Conservation (phyloP, 1,140 invertebrate species). For the Drosophila orena region DNA sequence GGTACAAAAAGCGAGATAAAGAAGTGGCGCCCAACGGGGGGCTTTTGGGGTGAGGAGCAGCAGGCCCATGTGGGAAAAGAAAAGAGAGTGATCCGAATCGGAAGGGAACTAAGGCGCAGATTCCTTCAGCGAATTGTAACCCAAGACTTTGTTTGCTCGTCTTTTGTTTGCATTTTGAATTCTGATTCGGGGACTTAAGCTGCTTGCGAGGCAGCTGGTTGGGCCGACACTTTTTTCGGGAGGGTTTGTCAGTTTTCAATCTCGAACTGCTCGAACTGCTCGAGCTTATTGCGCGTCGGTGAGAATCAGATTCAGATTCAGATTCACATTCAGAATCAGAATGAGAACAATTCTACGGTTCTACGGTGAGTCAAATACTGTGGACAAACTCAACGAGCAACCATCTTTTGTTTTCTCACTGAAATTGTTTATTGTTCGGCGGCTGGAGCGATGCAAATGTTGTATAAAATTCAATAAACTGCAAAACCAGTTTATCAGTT, state of each 20-base stretch:
- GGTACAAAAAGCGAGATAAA: slow-evolving; percentile 20
- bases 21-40: slow-evolving; percentile 14
- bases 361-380: slow-evolving; percentile 70
- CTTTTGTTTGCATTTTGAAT: slow-evolving; percentile 21
- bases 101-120: slow-evolving; percentile 22
- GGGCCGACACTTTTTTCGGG: slow-evolving; percentile 4
- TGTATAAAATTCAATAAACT: slow-evolving; percentile 74
- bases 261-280: neutral
- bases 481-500: slow-evolving; percentile 74
- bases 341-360: slow-evolving; percentile 39
- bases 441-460: slow-evolving; percentile 62
- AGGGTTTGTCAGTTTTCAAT: slow-evolving; percentile 6
- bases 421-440: slow-evolving; percentile 65
- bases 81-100: slow-evolving; percentile 6
- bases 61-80: neutral
- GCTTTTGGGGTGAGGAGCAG: neutral
- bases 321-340: slow-evolving; percentile 14
- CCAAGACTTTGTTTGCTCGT: slow-evolving; percentile 8
- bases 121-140: slow-evolving; percentile 16
- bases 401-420: slow-evolving; percentile 65
- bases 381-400: slow-evolving; percentile 48
- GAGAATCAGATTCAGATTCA: slow-evolving; percentile 8
- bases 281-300: slow-evolving; percentile 6
- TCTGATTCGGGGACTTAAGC: neutral
- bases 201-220: slow-evolving; percentile 16